A percentile compares a stretch with the other conserved stretches of the same genome.
These are phyloP conservation scores for Troides aeacus DNA, from an alignment of 2,888 invertebrate genomes.

Conservation along the genomic window DNA sequence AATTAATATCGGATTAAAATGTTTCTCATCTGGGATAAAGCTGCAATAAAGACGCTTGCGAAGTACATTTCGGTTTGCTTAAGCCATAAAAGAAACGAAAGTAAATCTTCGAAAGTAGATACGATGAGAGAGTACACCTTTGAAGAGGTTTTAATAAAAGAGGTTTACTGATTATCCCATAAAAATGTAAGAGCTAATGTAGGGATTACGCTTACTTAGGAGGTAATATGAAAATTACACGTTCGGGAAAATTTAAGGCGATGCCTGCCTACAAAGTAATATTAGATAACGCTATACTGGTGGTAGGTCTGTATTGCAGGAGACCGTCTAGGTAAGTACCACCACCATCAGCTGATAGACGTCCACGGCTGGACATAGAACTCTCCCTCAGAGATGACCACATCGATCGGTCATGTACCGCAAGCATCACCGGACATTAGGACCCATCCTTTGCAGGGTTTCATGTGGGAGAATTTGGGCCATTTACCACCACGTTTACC, in stretches of 20 bases:
- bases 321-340: neutral
- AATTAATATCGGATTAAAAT: conserved; percentile 7
- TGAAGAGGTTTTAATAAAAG: conserved; percentile 21
- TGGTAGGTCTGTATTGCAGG: neutral
- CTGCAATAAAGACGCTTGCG: neutral
- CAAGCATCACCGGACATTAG: too few relatives aligned
- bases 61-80: neutral
- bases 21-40: conserved; percentile 11
- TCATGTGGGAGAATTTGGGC: too few relatives aligned
- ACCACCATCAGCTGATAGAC: neutral
- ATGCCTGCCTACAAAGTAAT: neutral
- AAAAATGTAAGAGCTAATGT: conserved; percentile 11
- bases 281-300: neutral
- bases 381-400: too few relatives aligned
- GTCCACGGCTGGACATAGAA: too few relatives aligned
- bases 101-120: conserved; percentile 13
- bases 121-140: conserved; percentile 17
- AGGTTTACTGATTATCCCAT: conserved; percentile 12
- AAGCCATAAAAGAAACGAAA: conserved; percentile 12
- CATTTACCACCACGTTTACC: too few relatives aligned
- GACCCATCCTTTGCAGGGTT: too few relatives aligned
- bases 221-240: conserved; percentile 1
- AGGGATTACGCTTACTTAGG: conserved; percentile 6
- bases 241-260: neutral
- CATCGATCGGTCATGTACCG: too few relatives aligned